Evolutionary conservation across 2,113 vertebrate species (phyloP), one percentile per base, ranked within the genome.

Genomic region (Oryzias celebensis): DNA sequence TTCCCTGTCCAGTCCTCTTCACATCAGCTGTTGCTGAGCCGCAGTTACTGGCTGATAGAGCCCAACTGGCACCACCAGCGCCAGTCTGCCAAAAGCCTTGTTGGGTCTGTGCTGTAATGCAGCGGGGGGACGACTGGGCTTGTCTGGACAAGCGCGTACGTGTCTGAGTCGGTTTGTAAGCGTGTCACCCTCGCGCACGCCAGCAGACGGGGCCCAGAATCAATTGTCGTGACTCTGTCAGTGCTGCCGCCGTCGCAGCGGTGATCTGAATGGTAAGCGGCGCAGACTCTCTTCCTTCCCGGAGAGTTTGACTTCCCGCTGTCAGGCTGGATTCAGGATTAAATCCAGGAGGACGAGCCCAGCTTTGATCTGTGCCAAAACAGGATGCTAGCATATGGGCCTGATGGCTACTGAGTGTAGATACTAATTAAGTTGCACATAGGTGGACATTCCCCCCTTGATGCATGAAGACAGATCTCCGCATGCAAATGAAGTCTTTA

Each of bases 21-120:
- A 71, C 73, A 83, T 89, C 80, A 85, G 87, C 86, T 85, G 84
- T 85, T 77, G 74, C 80, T 68, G 49, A 63, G 73, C 88, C 48
- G 83, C 66, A 62, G 83, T 83, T 89, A 88, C 87, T 88, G 84
- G 84, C 80, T 87, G 89, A 92, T 91, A 83, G 90, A 87, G 80
- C 88, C 71, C 86, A 80, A 81, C 76, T 81, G 87, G 75, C 86
- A 77, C 65, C 41, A 41, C n/a, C 60, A 66, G 62, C 41, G 49
- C 52, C 41, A 47, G 77, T 75, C 68, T 75, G 80, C 73, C 24
- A 31, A 43, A 1, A 5, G 63, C 73, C 88, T 75, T 68, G 85
- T 86, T 85, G 84, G 77, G 77, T 82, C 67, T 75, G 74, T 54
- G 44, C 63, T 31, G 55, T 68, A 82, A 78, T 71, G 60, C 84